phyloP scores from a whole-genome alignment of 1,140 invertebrate species.

The Ditylenchus dipsaci region DNA sequence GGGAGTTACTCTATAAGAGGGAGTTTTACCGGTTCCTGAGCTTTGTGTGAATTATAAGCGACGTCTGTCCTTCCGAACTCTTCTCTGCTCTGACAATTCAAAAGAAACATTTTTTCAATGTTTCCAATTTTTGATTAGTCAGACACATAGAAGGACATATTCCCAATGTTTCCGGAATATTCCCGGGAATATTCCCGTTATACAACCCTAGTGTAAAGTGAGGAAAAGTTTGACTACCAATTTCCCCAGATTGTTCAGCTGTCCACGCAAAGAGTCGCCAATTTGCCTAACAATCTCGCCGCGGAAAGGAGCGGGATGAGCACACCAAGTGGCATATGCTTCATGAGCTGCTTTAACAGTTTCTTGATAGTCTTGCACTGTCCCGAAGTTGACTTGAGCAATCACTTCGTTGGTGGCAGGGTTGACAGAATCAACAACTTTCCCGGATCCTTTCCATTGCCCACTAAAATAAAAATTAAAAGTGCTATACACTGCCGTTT shows the following conservation, averaged over 20 bases:
- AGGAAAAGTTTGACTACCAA: conserved; percentile 22
- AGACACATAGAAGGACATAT: no score
- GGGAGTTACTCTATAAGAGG: no score
- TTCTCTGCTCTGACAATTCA: no score
- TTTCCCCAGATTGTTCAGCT: conserved; percentile 38
- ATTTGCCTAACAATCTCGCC: conserved; percentile 48
- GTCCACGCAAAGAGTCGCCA: conserved; percentile 30
- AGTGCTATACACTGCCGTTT: conserved; percentile 6
- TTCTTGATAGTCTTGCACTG: conserved; percentile 46
- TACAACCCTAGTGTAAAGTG: no score
- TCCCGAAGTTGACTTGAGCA: conserved; percentile 49
- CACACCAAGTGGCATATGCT: conserved; percentile 29
- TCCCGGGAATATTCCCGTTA: background rate
- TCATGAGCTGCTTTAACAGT: conserved; percentile 18
- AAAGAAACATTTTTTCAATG: no score
- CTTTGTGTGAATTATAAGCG: no score
- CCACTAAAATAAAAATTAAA: conserved; percentile 6
- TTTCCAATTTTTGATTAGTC: no score
- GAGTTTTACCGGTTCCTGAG: no score
- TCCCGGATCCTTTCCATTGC: conserved; percentile 40
- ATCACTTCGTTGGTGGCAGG: conserved; percentile 55
- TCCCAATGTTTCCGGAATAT: no score
- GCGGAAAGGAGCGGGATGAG: conserved; percentile 36
- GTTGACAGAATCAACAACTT: conserved; percentile 10
- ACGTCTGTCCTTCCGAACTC: no score